Base-by-base conservation (phyloP, 2,888 invertebrate species). In the Phrixothrix hirtus region DNA sequence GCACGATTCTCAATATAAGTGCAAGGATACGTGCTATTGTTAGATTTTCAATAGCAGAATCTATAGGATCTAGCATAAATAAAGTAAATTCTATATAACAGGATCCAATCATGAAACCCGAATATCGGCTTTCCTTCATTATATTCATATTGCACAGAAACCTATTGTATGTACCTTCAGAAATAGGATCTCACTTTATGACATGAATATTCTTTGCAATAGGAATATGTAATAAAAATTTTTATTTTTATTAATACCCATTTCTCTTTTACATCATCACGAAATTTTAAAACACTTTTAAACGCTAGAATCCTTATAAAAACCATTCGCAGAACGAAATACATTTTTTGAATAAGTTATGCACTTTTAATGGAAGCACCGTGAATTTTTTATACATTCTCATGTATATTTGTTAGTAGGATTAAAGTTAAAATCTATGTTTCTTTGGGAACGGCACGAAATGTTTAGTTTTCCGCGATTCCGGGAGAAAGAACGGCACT, bases 371-470 rank as follows among this genome's bases (percentile, higher is more conserved):
- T 66, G 64, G 64, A 64, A 59, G 59, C 50, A 55, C 57, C 57
- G 48, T 61, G 59, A 58, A 62, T 63, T 60, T 63, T 62, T 63
- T 57, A 57, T 48, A 58, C 55, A 45, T 46, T 26, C 48, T 54
- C 45, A 43, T 47, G 49, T 51, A 57, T 59, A 55, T 57, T 57
- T 48, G 48, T 43, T 46, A 37, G 57, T 58, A 55, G 66, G 67
- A 67, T 69, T 67, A 65, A 59, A 63, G 63, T 62, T 60, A 59
- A 65, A 69, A 69, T 69, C 71, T 68, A 60, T 67, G 69, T 69
- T 66, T 67, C 68, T 68, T 60, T 66, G 68, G 65, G 65, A 71
- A 70, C 67, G 69, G 68, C 71, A 70, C 71, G 71, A 47, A 65
- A 50, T 50, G 56, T 55, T 62, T 46, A 49, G 41, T 38, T 53